Percentiles rank a stretch among this genome's conserved stretches.
These are phyloP conservation scores for Saguinus imperator DNA, from an alignment of 2,113 vertebrate genomes.

Conservation along the genomic window DNA sequence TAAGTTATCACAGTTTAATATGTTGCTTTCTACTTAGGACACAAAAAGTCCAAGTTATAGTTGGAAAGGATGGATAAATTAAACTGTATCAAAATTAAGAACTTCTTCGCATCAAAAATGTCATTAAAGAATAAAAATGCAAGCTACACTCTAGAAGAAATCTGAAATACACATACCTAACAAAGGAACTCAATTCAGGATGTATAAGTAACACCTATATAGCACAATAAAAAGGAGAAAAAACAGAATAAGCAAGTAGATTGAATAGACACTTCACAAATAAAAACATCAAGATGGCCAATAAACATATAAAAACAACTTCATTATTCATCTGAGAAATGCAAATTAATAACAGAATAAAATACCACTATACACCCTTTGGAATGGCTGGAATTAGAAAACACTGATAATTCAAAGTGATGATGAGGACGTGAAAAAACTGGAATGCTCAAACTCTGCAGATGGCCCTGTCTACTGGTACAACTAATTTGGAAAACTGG, in stretches of 20 bases:
- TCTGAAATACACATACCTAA: neutral
- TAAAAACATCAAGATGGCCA: neutral
- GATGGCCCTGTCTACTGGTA: neutral
- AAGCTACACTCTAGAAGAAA: neutral
- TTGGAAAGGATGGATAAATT: neutral
- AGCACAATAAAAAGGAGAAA: neutral
- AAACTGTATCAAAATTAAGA: neutral
- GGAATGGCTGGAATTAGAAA: neutral
- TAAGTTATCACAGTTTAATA: neutral
- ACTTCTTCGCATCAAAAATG: neutral
- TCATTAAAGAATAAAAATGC: neutral
- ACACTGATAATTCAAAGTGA: neutral
- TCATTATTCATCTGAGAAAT: slow-evolving; percentile 10
- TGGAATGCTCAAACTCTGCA: neutral
- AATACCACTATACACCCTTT: neutral
- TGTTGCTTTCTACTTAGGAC: neutral
- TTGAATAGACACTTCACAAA: slow-evolving; percentile 22
- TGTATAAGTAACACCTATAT: neutral
- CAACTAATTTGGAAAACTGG: neutral
- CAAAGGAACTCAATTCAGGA: neutral
- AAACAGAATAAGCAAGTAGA: neutral
- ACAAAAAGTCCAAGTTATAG: neutral
- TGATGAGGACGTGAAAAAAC: neutral
- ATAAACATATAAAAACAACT: neutral
- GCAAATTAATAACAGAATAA: neutral